These are phyloP conservation scores for Halcyon badia DNA, from an alignment of 2,797 vertebrate species.

Conservation along the genomic window DNA sequence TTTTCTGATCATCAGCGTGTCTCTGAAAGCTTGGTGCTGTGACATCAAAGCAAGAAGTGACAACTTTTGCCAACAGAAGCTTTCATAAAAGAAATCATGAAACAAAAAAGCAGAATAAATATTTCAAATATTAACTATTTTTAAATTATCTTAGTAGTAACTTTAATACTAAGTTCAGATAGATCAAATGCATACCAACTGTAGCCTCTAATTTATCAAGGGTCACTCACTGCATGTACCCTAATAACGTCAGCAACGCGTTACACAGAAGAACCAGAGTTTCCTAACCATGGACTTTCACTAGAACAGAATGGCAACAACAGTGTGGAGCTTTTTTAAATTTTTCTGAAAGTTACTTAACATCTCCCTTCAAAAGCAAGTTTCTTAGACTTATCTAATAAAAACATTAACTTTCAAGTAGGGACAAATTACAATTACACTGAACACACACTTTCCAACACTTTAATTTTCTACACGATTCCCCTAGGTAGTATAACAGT, in stretches of 20 bases:
- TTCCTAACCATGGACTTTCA: not conserved
- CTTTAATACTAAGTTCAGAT: not conserved
- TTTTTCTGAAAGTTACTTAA: not conserved
- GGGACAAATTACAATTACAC: not conserved
- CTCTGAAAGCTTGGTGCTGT: not conserved
- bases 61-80: not conserved
- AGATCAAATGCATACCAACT: not conserved
- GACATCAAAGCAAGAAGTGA: not conserved
- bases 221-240: not conserved
- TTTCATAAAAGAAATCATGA: not conserved
- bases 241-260: not conserved
- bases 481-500: not conserved
- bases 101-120: not conserved
- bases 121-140: not conserved
- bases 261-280: not conserved
- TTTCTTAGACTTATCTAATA: not conserved
- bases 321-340: fast-evolving
- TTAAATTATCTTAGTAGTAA: not conserved
- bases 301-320: not conserved
- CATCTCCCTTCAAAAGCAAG: not conserved
- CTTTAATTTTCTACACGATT: not conserved
- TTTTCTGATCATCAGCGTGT: not conserved
- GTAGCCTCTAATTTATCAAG: not conserved
- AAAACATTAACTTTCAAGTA: not conserved
- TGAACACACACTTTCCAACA: not conserved